phyloP scores from a whole-genome alignment of 2,888 invertebrate genomes.

The Eucera pruinosa region DNA sequence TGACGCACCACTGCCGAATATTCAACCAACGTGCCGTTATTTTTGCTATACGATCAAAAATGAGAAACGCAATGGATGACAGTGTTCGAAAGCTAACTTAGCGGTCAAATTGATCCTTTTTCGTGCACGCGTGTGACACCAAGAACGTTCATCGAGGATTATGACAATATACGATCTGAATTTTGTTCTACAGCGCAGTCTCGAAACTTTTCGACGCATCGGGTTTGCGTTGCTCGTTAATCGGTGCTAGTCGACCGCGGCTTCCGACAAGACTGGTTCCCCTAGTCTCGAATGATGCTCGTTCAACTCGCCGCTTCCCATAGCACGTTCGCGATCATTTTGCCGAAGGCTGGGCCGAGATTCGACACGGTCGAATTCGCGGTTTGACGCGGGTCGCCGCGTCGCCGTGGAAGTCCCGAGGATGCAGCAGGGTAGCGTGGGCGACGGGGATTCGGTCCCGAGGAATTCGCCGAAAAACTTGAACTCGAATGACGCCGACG shows the following conservation, averaged over 20 bases:
- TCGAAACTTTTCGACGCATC: not conserved
- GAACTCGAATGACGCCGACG: conserved; percentile 59
- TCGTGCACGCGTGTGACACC: not conserved
- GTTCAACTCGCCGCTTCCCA: not conserved
- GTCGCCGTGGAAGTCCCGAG: conserved; percentile 40
- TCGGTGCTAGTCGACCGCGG: not conserved
- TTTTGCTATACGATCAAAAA: too few relatives aligned
- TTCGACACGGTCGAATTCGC: not conserved
- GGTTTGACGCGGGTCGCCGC: conserved; percentile 25
- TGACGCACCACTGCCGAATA: not conserved
- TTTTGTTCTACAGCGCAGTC: too few relatives aligned
- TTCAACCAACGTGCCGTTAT: not conserved
- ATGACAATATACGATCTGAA: not conserved
- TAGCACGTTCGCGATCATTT: not conserved
- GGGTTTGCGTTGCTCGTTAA: too few relatives aligned
- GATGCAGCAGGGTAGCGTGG: conserved; percentile 80
- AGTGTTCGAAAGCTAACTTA: not conserved
- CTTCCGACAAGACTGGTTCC: too few relatives aligned
- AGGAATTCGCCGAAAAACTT: conserved; percentile 37
- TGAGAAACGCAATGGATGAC: too few relatives aligned
- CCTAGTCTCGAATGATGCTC: conserved; percentile 11
- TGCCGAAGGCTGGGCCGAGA: not conserved
- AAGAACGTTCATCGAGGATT: not conserved
- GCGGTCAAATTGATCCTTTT: not conserved
- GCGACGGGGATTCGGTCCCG: conserved; percentile 61